Base-by-base conservation (phyloP, 92 coral and sea anemone species). In the Epizoanthus fatuus region DNA sequence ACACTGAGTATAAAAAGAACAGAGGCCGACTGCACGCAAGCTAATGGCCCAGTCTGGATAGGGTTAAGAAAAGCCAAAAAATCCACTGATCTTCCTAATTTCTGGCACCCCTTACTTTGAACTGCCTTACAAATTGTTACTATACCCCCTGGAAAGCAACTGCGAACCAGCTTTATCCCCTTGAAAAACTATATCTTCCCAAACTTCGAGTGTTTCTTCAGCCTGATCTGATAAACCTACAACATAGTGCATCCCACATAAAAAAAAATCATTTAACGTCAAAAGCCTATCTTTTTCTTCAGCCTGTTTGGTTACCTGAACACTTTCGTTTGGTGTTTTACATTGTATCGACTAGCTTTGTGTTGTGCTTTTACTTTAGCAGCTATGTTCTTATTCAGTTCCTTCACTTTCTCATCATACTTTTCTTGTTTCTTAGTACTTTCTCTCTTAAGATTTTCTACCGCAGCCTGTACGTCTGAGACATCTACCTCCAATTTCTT, bases 101-200 rank as follows among this genome's bases (percentile, higher is more conserved):
- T 63, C 63, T 78, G 84, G 19, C 85, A 86, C 42, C 85, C 90
- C 19, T 78, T 67, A 38, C 77, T 67, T 55, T 86, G 79, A 66
- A 78, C 85, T 53, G 90, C 90, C 54, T 78, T 86, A 49, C 90
- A 78, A 45, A 20, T 74, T 37, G 90, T 78, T 32, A 39, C 44
- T 39, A 39, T 39, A 39, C 44, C 44, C 44, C 44, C 44, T 39
- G 44, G 44, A 39, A 39, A 2, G 44, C 44, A 39, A 39, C 44
- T 39, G 44, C 44, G 44, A 39, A 39, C 44, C 44, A 39, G 44
- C 44, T 39, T 39, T 39, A 39, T 39, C 44, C 44, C 44, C 44
- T 39, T 39, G 44, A 39, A 39, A 39, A 39, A 2, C 44, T 39
- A 39, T 39, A 39, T 39, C 44, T 39, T 39, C 44, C 44, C 44